These are phyloP conservation scores for Oncopeltus fasciatus DNA, from an alignment of 1,140 invertebrate species.

Conservation along the genomic window DNA sequence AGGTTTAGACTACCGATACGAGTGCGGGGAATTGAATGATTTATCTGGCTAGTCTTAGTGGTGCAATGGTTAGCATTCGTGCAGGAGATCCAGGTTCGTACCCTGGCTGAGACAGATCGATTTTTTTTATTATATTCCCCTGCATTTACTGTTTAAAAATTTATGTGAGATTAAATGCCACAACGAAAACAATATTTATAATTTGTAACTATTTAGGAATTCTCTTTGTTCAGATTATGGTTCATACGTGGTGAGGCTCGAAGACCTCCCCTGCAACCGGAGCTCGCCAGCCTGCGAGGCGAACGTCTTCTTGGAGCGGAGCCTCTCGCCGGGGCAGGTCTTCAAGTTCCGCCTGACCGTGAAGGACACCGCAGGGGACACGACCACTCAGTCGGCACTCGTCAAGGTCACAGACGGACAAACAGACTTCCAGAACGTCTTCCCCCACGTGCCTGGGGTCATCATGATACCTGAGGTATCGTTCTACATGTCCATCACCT, in stretches of 20 bases:
- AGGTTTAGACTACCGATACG: no score
- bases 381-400: constrained; percentile 58
- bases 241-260: constrained; percentile 46
- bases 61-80: no score
- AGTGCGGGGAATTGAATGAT: no score
- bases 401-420: constrained; percentile 69
- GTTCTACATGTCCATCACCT: no score
- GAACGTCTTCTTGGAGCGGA: constrained; percentile 59
- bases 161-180: no score
- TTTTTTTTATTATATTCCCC: no score
- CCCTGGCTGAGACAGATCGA: no score
- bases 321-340: constrained; percentile 56
- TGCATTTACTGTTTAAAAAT: no score
- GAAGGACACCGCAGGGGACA: constrained; percentile 58
- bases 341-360: constrained; percentile 68
- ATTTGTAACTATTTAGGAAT: no score
- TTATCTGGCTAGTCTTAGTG: no score
- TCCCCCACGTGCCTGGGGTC: constrained; percentile 66
- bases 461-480: constrained; percentile 69
- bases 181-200: no score
- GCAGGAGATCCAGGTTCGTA: no score
- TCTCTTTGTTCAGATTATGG: constrained; percentile 28
- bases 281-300: constrained; percentile 73
- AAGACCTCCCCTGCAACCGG: constrained; percentile 61
- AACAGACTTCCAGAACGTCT: constrained; percentile 59